phyloP scores from a whole-genome alignment of 2,888 invertebrate species.

The Microctonus hyperodae region DNA sequence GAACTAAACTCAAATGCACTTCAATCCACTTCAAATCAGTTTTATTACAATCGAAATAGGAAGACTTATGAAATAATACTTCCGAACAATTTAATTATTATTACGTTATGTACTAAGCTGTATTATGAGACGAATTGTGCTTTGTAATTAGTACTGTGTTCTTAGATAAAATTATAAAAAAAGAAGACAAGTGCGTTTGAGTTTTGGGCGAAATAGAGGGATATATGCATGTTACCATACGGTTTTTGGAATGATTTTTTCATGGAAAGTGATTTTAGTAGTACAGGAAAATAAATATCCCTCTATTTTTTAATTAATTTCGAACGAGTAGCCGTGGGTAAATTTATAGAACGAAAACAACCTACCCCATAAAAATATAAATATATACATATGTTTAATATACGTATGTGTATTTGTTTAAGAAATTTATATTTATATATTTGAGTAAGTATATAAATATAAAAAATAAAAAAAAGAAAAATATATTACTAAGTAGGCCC shows the following conservation, averaged over 20 bases:
- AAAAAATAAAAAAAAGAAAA: slow-evolving; percentile 34
- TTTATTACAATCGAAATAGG: too few species aligned
- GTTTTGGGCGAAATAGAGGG: slow-evolving; percentile 56
- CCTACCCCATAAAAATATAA: slow-evolving; percentile 33
- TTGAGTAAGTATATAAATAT: slow-evolving; percentile 42
- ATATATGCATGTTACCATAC: slow-evolving; percentile 57
- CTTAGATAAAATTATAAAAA: too few species aligned
- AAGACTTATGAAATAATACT: too few species aligned
- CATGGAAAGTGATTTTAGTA: slow-evolving; percentile 51
- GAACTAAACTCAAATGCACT: slow-evolving; percentile 13
- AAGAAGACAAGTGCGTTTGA: slow-evolving; percentile 45
- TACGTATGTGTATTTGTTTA: slow-evolving; percentile 29
- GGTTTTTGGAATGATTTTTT: slow-evolving; percentile 56
- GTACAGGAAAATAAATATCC: slow-evolving; percentile 59
- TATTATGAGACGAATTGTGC: too few species aligned
- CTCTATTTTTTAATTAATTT: slow-evolving; percentile 61
- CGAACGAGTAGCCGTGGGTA: slow-evolving; percentile 60
- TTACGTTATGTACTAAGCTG: too few species aligned
- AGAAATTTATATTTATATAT: slow-evolving; percentile 28
- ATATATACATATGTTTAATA: slow-evolving; percentile 37
- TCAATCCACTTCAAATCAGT: too few species aligned
- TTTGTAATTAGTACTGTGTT: too few species aligned
- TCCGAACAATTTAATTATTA: too few species aligned
- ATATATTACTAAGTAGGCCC: slow-evolving; percentile 49
- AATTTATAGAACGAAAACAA: slow-evolving; percentile 41